These are phyloP conservation scores for Babylonia areolata DNA, from an alignment of 1,140 invertebrate genomes.

Conservation along the genomic window DNA sequence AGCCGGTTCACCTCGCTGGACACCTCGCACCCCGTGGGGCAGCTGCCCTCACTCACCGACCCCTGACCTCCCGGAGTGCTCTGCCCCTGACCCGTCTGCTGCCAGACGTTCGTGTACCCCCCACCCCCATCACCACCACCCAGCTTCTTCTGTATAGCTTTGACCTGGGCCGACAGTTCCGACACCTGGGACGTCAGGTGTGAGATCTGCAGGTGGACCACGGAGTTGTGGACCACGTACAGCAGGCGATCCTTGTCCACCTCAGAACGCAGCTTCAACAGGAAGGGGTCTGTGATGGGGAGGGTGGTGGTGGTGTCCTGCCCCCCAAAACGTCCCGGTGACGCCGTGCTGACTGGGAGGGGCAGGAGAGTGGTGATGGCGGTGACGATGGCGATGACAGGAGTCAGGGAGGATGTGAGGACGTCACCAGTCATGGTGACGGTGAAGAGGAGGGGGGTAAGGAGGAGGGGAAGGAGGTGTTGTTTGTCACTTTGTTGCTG, in stretches of 20 bases:
- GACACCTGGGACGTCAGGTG: not conserved
- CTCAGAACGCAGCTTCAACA: not conserved
- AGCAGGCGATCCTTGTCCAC: conserved; percentile 4
- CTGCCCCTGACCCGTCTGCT: not conserved
- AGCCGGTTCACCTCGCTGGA: not conserved
- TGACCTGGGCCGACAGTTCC: not conserved
- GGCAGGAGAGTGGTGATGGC: not conserved
- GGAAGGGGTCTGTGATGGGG: not conserved
- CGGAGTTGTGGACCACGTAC: conserved; percentile 10
- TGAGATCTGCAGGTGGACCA: not conserved
- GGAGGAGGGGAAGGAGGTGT: too few species aligned
- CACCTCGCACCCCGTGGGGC: conserved; percentile 16
- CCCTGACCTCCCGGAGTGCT: not conserved
- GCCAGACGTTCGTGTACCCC: not conserved
- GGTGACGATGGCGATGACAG: not conserved
- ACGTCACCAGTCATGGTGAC: not conserved
- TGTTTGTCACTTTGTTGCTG: not conserved
- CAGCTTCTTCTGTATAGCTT: not conserved
- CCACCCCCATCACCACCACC: not conserved
- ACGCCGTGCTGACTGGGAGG: not conserved
- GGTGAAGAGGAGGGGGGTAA: not conserved
- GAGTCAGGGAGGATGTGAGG: not conserved
- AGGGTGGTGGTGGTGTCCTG: not conserved
- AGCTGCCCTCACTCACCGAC: not conserved
- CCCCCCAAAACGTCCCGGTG: not conserved